Evolutionary conservation across 64 coral and sea anemone genomes (phyloP), one percentile per base, ranked within the genome.

Genomic region (Montipora efflorescens): DNA sequence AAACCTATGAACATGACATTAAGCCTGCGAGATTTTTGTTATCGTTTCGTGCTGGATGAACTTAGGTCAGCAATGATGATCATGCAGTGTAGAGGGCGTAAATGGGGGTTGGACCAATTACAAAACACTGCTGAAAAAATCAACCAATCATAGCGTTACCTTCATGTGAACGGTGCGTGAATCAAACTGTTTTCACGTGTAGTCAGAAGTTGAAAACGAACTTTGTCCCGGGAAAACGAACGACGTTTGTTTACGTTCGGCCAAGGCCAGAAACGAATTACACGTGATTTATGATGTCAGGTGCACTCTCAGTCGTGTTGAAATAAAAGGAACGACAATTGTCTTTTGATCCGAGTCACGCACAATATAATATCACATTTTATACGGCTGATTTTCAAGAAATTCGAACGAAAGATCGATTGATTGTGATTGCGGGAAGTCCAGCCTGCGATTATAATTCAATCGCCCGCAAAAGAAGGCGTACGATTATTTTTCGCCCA

Each of bases 161-260:
- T 93, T 85, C 97, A 95, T 98, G 97, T 98, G 95, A 94, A 84
- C 79, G 76, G 88, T 87, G 78, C 94, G 94, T 99, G 98, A 94
- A 94, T 87, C 66, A 89, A 94, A 94, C 81, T 62, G 73, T 82
- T 67, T 75, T 90, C 95, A 97, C 93, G 95, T 94, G 95, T 59
- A 92, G 81, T 84, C 75, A 92, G 57, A 88, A 79, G 77, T 61
- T 12, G 47, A 88, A 84, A 93, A 64, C 78, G 92, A 88, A 76
- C 92, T 93, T 93, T 93, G 92, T 59, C 67, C 83, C 84, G 5
- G 23, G 13, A 82, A n/a, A 93, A 85, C 67, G 91, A 61, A 58
- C 71, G 43, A 13, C 68, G 51, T 89, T 77, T 77, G 87, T 93
- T 82, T 93, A 83, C 82, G 13, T 50, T 86, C 82, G 43, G 82